Base-by-base conservation (phyloP, 2,113 vertebrate genomes). In the Athene noctua region DNA sequence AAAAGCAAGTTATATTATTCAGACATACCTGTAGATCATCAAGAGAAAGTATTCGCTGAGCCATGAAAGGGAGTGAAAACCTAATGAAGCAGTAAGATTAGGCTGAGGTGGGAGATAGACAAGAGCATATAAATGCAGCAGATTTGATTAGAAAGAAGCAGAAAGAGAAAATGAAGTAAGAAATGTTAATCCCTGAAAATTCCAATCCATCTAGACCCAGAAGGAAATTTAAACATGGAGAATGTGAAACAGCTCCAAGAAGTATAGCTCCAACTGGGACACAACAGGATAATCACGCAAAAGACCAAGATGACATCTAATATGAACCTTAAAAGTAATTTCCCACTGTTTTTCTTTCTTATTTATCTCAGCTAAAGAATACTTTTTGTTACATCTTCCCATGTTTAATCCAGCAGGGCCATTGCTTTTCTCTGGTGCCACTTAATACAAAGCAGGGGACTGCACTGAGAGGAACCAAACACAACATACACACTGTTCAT, bases 41-140 rank as follows among this genome's bases (percentile, higher is more conserved):
- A 86, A 96, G 83, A 86, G 65, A 92, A 84, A 87, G 40, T 74
- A 65, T n/a, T 95, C 82, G 88, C 88, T 95, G 61, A 81, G 81
- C 57, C 80, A n/a, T 29, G 58, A 84, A 84, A 96, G 54, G 62
- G 30, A 84, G 30, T 65, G 73, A 95, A 95, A 94, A 73, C 46
- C 84, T 96, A 96, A 86, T 8, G 77, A 93, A 92, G 93, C 72
- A 91, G 51, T 86, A 84, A 96, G 55, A 62, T 36, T 84, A 57
- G 38, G 72, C 55, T 92, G 72, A 17, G 42, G 34, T 59, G 36
- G 59, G 52, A 90, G 73, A 40, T 54, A 91, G 40, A 79, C 70
- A 79, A 94, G 49, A 85, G 49, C 36, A 75, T 11, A 49, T 15
- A 84, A 74, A 71, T 23, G 47, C 52, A 95, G 57, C 61, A 95